phyloP scores from a whole-genome alignment of 2,797 vertebrate genomes.

The Sarcophilus harrisii region DNA sequence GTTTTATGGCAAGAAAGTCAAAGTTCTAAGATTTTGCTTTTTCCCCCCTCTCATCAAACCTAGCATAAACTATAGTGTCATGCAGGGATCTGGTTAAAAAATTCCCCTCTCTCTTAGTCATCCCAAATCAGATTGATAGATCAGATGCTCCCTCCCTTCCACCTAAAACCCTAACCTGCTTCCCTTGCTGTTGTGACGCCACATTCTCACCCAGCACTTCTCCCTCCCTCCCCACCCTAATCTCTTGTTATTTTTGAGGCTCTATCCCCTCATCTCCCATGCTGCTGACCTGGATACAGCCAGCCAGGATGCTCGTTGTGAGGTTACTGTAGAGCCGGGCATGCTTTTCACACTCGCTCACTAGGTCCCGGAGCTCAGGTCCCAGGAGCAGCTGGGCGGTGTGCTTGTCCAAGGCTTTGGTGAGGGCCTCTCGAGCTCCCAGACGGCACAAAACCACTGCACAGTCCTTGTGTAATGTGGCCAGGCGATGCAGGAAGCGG shows the following conservation, averaged over 20 bases:
- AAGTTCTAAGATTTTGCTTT: background rate
- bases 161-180: background rate
- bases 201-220: background rate
- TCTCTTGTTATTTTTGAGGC: background rate
- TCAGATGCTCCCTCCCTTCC: background rate
- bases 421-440: slow-evolving; percentile 89
- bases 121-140: background rate
- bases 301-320: slow-evolving; percentile 92
- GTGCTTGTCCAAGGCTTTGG: slow-evolving; percentile 92
- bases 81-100: background rate
- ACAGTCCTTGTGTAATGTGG: slow-evolving; percentile 91
- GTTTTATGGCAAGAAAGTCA: background rate
- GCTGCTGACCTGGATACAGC: slow-evolving; percentile 92
- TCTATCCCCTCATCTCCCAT: background rate
- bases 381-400: slow-evolving; percentile 87
- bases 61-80: background rate
- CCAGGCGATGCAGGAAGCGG: slow-evolving; percentile 89
- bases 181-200: background rate
- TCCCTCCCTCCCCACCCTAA: background rate
- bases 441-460: slow-evolving; percentile 92
- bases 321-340: slow-evolving; percentile 93
- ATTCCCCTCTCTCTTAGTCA: background rate
- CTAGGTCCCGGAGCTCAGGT: slow-evolving; percentile 89
- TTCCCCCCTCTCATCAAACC: background rate
- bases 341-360: slow-evolving; percentile 92